These are phyloP conservation scores for Thymallus thymallus DNA, from an alignment of 2,113 vertebrate species.

Conservation along the genomic window DNA sequence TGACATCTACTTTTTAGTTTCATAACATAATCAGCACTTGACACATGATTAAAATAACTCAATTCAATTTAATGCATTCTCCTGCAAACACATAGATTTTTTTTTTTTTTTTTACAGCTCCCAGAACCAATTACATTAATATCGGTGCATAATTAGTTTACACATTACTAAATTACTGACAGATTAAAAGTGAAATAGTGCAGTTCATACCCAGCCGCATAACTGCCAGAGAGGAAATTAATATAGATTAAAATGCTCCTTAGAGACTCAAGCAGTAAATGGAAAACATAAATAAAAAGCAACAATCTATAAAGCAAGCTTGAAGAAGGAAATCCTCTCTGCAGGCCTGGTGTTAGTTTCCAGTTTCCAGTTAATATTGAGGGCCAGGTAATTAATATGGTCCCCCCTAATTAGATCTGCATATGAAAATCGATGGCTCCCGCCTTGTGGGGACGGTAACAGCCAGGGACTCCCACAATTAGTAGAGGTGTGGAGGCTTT, in stretches of 20 bases:
- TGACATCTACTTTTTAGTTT: conserved; percentile 82
- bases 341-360: conserved; percentile 79
- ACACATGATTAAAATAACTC: conserved; percentile 85
- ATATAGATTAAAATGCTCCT: conserved; percentile 99
- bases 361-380: conserved; percentile 57
- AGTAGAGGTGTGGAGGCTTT: conserved; percentile 23
- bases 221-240: conserved; percentile 99
- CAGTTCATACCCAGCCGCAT: conserved; percentile 93
- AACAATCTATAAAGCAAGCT: conserved; percentile 91
- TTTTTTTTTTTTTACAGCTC: conserved; percentile 78
- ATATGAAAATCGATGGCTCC: conserved; percentile 66
- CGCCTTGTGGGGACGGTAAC: conserved; percentile 27
- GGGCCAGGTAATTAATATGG: conserved; percentile 70
- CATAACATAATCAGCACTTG: conserved; percentile 84
- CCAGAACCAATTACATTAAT: conserved; percentile 97
- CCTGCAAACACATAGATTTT: conserved; percentile 95
- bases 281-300: conserved; percentile 60
- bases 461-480: conserved; percentile 23
- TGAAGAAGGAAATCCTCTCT: conserved; percentile 88
- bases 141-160: conserved; percentile 99
- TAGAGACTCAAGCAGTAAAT: conserved; percentile 86
- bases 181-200: conserved; percentile 99
- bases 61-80: conserved; percentile 85
- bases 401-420: conserved; percentile 72
- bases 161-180: conserved; percentile 99